A percentile compares a stretch with the other conserved stretches of the same genome.
phyloP scores from a whole-genome alignment of 2,797 vertebrate species.

The Lagorchestes hirsutus region DNA sequence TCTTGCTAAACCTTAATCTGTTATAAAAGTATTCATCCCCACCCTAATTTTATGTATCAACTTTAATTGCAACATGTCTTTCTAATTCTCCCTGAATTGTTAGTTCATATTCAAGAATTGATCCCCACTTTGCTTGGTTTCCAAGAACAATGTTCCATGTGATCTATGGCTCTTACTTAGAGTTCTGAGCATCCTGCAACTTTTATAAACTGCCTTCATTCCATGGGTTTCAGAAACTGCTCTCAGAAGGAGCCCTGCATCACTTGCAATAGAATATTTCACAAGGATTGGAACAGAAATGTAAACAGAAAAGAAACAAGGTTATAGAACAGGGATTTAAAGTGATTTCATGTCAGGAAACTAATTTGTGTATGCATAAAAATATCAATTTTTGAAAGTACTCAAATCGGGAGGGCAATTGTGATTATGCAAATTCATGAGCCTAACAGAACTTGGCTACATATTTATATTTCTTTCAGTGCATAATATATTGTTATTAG shows the following conservation, averaged over 20 bases:
- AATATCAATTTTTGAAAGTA: slow-evolving; percentile 42
- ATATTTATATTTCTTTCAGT: slow-evolving; percentile 41
- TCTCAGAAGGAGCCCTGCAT: not conserved
- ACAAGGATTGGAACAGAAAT: not conserved
- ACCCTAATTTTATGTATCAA: not conserved
- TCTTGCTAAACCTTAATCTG: not conserved
- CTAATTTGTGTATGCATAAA: slow-evolving; percentile 42
- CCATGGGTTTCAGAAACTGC: not conserved
- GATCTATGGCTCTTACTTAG: not conserved
- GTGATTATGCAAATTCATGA: slow-evolving; percentile 52
- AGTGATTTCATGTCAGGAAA: slow-evolving; percentile 25
- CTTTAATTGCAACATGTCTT: not conserved
- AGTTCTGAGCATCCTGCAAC: not conserved
- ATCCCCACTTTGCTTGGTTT: not conserved
- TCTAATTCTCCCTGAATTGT: not conserved
- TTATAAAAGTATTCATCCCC: not conserved
- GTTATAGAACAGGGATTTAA: slow-evolving; percentile 14
- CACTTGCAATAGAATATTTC: not conserved
- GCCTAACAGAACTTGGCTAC: slow-evolving; percentile 27
- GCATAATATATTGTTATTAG: slow-evolving; percentile 61
- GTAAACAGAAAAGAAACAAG: slow-evolving; percentile 18
- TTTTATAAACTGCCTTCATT: not conserved
- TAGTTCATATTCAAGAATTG: not conserved
- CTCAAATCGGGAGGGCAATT: slow-evolving; percentile 49
- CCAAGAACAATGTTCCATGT: not conserved